Evolutionary conservation across 2,888 invertebrate genomes (phyloP), one percentile per base, ranked within the genome.

Genomic region (Phragmatobia fuliginosa): DNA sequence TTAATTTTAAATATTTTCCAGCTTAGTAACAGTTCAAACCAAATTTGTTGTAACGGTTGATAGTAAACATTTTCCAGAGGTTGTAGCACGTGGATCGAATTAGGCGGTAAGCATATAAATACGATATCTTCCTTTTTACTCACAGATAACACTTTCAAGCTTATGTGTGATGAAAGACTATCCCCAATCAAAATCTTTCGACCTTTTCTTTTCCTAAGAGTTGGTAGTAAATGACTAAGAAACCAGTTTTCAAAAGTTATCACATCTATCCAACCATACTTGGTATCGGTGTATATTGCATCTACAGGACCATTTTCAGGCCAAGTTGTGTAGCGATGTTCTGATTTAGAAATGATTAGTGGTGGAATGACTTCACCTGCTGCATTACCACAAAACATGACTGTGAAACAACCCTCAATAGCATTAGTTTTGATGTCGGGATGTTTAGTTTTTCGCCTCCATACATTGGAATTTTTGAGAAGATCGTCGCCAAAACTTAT

Each of bases 351-450:
- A 18, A 85, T 83, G 25, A 88, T 81, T 75, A 87, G 88, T 8
- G 83, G 83, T 41, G 87, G 85, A 14, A 87, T 68, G 10, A 82
- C n/a, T 67, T 76, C 69, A 14, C 90, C 90, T 16, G 45, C 68
- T 6, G 89, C 88, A 74, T 79, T 83, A 2, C 81, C 86, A 75
- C 85, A 83, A 71, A 89, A 83, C 88, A 90, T 89, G 31, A 84
- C 69, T 52, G 80, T 83, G 56, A 84, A 81, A 31, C 77, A 70
- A 10, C 80, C 65, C 74, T 90, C 90, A 10, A 83, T 70, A 14
- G 73, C 64, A 71, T 90, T 85, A 63, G 82, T 78, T n/a, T 87
- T 82, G 38, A 82, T 52, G 66, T 88, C 85, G 25, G 84, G 80
- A 70, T 90, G 83, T 72, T 88, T 89, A 18, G 71, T 65, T 49